Evolutionary conservation across 2,888 invertebrate species (phyloP).

Genomic region (Podotricha telesiphe): DNA sequence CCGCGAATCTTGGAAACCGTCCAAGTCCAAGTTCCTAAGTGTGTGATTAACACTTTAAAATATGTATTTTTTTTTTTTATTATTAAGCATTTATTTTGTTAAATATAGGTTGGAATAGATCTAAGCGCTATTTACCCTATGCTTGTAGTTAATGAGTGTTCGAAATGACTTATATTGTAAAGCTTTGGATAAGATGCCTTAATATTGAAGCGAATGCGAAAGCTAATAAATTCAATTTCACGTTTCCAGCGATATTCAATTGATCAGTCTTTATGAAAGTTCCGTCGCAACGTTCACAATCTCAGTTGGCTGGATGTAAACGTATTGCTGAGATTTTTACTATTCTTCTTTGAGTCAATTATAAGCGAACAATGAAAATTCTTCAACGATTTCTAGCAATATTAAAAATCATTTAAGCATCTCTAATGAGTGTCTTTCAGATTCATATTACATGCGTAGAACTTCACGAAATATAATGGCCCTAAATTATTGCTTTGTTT

Average conservation of each 20-base stretch:
- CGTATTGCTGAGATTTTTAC: slow-evolving; percentile 38
- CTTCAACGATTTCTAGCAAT: slow-evolving; percentile 27
- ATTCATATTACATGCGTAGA: neutral
- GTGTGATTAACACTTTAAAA: too few species aligned
- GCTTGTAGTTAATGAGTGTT: neutral
- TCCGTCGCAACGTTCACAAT: slow-evolving; percentile 49
- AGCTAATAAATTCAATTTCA: slow-evolving; percentile 59
- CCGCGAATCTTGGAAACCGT: too few species aligned
- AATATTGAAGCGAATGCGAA: slow-evolving; percentile 36
- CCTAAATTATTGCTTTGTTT: neutral
- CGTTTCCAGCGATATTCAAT: slow-evolving; percentile 54
- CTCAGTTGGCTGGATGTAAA: slow-evolving; percentile 37
- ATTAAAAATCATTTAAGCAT: slow-evolving; percentile 33
- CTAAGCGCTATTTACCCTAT: neutral
- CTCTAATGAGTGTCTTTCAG: slow-evolving; percentile 15
- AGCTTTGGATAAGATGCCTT: neutral
- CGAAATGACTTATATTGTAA: neutral
- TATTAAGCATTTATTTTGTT: too few species aligned
- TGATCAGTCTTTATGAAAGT: slow-evolving; percentile 61
- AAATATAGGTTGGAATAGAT: neutral
- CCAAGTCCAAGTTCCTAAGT: too few species aligned
- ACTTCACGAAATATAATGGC: neutral
- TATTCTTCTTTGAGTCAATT: slow-evolving; percentile 60
- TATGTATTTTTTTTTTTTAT: too few species aligned
- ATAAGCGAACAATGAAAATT: slow-evolving; percentile 47